These are phyloP conservation scores for Bombus impatiens DNA, from an alignment of 1,140 invertebrate species.

Conservation along the genomic window DNA sequence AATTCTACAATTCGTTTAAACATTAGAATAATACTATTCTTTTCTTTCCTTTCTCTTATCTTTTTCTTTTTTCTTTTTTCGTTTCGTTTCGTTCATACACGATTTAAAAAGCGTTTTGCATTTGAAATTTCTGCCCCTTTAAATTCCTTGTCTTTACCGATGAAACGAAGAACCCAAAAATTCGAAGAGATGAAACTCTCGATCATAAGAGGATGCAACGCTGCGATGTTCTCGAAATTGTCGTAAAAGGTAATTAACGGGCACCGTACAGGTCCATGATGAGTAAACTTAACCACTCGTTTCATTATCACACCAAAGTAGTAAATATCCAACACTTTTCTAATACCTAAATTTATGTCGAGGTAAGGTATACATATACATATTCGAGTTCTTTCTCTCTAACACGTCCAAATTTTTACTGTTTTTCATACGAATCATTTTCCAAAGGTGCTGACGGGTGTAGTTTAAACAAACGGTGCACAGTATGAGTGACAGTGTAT, in stretches of 20 bases:
- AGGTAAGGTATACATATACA: conserved; percentile 50
- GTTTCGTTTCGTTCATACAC: conserved; percentile 64
- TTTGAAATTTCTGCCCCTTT: conserved; percentile 58
- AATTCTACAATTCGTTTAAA: conserved; percentile 72
- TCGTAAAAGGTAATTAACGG: conserved; percentile 40
- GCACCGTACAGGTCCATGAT: conserved; percentile 31
- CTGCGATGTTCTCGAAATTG: conserved; percentile 51
- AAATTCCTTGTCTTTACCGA: conserved; percentile 46
- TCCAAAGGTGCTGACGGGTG: conserved; percentile 57
- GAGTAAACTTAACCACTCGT: conserved; percentile 58
- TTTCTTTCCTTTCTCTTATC: not conserved
- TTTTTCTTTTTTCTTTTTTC: not conserved
- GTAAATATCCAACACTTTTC: conserved; percentile 37
- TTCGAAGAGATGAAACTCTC: conserved; percentile 49
- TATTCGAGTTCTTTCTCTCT: conserved; percentile 3
- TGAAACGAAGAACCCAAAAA: conserved; percentile 32
- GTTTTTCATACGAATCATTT: conserved; percentile 53
- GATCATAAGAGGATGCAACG: conserved; percentile 45
- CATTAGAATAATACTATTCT: conserved; percentile 71
- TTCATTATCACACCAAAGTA: conserved; percentile 54
- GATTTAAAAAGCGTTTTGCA: conserved; percentile 75
- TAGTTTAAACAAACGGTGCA: conserved; percentile 66
- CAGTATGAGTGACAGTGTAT: conserved; percentile 67
- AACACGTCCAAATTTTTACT: conserved; percentile 32
- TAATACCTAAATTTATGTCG: conserved; percentile 37